phyloP scores from a whole-genome alignment of 64 coral and sea anemone species.

The Hydrozoanthus tunicans region DNA sequence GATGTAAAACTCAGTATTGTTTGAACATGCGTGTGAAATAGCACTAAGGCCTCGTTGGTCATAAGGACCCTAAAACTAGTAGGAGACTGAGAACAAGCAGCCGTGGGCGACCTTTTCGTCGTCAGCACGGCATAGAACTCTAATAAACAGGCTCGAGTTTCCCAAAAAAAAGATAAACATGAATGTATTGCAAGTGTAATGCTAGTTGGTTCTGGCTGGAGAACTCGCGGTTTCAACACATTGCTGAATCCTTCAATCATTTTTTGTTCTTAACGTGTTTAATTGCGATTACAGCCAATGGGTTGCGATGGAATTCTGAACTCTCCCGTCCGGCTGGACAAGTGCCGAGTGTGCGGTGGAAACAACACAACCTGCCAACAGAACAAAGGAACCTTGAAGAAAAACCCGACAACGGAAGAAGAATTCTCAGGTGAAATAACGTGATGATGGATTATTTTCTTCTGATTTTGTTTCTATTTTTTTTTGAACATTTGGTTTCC shows the following conservation, averaged over 20 bases:
- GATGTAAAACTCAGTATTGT: no score
- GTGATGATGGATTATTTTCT: not conserved
- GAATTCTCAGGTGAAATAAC: slow-evolving; percentile 26
- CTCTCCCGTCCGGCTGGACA: slow-evolving; percentile 53
- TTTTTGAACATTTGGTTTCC: not conserved
- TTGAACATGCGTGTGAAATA: no score
- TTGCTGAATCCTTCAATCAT: no score
- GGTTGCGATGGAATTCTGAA: slow-evolving; percentile 64
- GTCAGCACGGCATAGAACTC: no score
- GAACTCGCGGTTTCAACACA: not conserved
- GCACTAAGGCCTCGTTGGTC: no score
- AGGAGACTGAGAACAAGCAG: no score
- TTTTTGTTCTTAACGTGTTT: not conserved
- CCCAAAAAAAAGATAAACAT: no score
- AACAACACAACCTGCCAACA: slow-evolving; percentile 60
- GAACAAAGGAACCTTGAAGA: slow-evolving; percentile 58
- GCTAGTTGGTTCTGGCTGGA: not conserved
- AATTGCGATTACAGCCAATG: slow-evolving; percentile 49
- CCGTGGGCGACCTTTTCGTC: no score
- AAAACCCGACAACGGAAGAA: slow-evolving; percentile 46
- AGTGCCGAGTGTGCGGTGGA: slow-evolving; percentile 65
- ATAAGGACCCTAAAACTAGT: no score
- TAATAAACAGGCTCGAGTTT: no score
- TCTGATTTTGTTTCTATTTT: no score
- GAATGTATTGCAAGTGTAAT: not conserved